Percentiles rank a stretch among this genome's conserved stretches.
Conservation (phyloP, 2,888 invertebrate genomes). For the Pharmacophagus antenor region DNA sequence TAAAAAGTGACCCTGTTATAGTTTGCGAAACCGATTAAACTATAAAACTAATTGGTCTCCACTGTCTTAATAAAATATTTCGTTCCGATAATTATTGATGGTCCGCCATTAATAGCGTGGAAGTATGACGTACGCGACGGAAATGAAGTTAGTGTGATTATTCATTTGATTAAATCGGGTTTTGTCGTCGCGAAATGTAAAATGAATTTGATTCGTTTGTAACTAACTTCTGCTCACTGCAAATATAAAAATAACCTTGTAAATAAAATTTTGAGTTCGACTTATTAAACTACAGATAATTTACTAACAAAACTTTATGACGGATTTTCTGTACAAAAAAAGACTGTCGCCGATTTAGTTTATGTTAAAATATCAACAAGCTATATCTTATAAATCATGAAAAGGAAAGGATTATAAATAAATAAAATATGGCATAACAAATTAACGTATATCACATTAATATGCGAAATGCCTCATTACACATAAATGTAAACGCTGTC, state of each 20-base stretch:
- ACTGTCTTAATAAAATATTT: conserved; percentile 74
- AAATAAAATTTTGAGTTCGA: not conserved
- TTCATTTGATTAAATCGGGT: conserved; percentile 9
- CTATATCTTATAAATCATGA: too few species aligned
- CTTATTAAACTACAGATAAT: too few species aligned
- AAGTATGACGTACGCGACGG: conserved; percentile 34
- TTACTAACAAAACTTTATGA: too few species aligned
- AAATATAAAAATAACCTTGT: not conserved
- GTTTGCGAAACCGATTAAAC: conserved; percentile 76
- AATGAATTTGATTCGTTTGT: conserved; percentile 6
- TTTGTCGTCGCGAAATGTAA: conserved; percentile 5
- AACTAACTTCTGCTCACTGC: not conserved
- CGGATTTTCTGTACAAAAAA: too few species aligned
- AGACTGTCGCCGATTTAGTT: too few species aligned
- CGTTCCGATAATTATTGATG: conserved; percentile 65
- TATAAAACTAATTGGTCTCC: conserved; percentile 71
- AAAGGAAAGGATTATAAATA: too few species aligned
- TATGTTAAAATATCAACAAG: too few species aligned
- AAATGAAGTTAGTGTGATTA: conserved; percentile 21
- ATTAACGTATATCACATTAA: too few species aligned
- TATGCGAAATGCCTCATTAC: too few species aligned
- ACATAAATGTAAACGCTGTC: not conserved
- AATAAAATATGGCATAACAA: too few species aligned
- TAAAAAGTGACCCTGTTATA: conserved; percentile 75
- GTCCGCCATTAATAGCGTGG: conserved; percentile 53